Evolutionary conservation across 2,888 invertebrate genomes (phyloP).

Genomic region (Acleris holmiana): DNA sequence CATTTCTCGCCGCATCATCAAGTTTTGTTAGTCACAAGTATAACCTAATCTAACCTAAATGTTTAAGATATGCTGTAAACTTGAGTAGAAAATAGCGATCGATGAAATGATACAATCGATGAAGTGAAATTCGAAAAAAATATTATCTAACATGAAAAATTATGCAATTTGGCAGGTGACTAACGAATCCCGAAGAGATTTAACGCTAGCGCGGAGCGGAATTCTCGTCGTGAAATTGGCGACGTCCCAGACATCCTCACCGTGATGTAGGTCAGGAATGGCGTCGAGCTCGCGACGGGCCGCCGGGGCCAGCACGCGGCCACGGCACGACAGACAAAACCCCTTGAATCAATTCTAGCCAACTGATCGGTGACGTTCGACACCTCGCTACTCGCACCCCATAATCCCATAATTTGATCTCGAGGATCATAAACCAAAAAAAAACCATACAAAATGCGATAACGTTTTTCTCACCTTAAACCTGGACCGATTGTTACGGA

Average conservation of each 20-base stretch:
- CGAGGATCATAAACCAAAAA: too few relatives aligned
- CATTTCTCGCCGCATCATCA: too few relatives aligned
- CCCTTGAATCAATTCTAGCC: constrained; percentile 15
- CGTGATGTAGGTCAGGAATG: constrained; percentile 77
- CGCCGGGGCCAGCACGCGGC: constrained; percentile 42
- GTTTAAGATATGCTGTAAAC: too few relatives aligned
- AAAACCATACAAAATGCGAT: too few relatives aligned
- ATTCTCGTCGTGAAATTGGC: constrained; percentile 58
- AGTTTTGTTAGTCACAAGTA: too few relatives aligned
- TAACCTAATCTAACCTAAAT: too few relatives aligned
- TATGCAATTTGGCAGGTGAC: constrained; percentile 20
- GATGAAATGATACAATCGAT: too few relatives aligned
- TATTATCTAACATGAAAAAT: background rate
- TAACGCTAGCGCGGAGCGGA: constrained; percentile 15
- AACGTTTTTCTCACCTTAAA: too few relatives aligned
- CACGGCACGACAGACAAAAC: constrained; percentile 22
- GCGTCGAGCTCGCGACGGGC: constrained; percentile 58
- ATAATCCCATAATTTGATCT: constrained; percentile 26
- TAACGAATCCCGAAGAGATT: constrained; percentile 21
- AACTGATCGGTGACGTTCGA: constrained; percentile 10
- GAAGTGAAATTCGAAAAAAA: too few relatives aligned
- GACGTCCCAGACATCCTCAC: constrained; percentile 66
- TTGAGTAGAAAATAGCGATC: too few relatives aligned
- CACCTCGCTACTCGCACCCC: background rate
- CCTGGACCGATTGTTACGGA: too few relatives aligned